Evolutionary conservation across 2,888 invertebrate species (phyloP), one percentile per base, ranked within the genome.

Genomic region (Rhodophaea formosa): DNA sequence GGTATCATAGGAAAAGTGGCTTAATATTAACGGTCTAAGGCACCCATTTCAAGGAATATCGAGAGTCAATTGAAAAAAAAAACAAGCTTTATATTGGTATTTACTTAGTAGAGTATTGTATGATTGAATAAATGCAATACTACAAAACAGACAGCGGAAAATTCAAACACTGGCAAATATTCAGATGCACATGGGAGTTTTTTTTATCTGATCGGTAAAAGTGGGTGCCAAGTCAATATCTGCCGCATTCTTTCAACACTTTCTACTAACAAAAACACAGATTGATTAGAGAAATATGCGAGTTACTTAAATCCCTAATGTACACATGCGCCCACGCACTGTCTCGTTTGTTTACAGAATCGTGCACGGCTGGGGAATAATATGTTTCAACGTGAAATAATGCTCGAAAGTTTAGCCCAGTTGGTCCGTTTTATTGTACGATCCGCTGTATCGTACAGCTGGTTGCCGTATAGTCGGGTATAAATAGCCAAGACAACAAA

Each of bases 401-500:
- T 82, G 81, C 75, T 79, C 76, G 77, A 79, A 66, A 79, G 77
- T 79, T 74, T 71, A 77, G 77, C 74, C 77, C 80, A 75, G 81
- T 78, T 80, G 62, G 58, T 63, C 62, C 77, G 73, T 83, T 82
- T 85, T 88, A 83, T 86, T 87, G 83, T 80, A 79, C 79, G 80
- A 79, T 82, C 74, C 77, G 78, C 83, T 84, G 83, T 84, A 77
- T 75, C 82, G 73, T 90, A 88, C 79, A 91, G 90, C 76, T 88
- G 90, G 70, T 91, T 91, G 88, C 88, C 76, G 82, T 75, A 83
- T 86, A 83, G 84, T 79, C 68, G 75, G 62, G 65, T 88, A 88
- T 80, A 87, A 89, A 90, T 89, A 89, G 89, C 77, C 79, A 81
- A 80, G 75, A 86, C 80, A 86, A 85, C 82, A 82, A 84, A 84